phyloP scores from a whole-genome alignment of 2,113 vertebrate species.

The Ochotona curzoniae region DNA sequence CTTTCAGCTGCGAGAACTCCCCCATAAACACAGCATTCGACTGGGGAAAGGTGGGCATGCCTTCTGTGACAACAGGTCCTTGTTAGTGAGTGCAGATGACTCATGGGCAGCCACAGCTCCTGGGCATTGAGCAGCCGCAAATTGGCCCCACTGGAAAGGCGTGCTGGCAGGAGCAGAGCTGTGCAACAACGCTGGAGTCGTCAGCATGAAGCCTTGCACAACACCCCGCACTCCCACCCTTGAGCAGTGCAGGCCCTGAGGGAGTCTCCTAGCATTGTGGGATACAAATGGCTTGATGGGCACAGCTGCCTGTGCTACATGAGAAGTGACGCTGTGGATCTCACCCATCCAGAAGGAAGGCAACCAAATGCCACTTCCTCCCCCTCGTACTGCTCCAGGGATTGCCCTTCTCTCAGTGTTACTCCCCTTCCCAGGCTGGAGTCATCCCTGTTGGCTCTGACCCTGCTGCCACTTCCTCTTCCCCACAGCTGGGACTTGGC shows the following conservation, averaged over 20 bases:
- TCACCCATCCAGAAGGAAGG: conserved; percentile 33
- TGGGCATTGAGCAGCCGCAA: not conserved
- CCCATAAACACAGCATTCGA: not conserved
- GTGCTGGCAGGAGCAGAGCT: rapidly evolving
- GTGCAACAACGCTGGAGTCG: not conserved
- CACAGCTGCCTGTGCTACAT: conserved; percentile 39
- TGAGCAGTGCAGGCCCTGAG: not conserved
- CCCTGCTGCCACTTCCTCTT: not conserved
- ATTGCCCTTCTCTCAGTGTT: not conserved
- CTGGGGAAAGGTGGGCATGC: conserved; percentile 3
- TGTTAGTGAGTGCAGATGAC: not conserved
- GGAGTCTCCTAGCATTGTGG: not conserved
- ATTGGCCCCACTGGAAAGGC: not conserved
- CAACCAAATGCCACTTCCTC: not conserved
- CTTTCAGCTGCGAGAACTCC: not conserved
- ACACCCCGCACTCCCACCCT: not conserved
- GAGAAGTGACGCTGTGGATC: not conserved
- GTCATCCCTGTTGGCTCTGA: not conserved
- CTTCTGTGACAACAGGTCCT: conserved; percentile 16
- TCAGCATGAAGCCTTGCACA: no score
- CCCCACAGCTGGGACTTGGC: not conserved
- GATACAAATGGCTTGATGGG: not conserved
- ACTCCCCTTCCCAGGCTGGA: not conserved
- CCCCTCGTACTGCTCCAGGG: not conserved
- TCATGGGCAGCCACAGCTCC: not conserved